Evolutionary conservation across 92 coral and sea anemone species (phyloP).

Genomic region (Parazoanthus atlanticus): DNA sequence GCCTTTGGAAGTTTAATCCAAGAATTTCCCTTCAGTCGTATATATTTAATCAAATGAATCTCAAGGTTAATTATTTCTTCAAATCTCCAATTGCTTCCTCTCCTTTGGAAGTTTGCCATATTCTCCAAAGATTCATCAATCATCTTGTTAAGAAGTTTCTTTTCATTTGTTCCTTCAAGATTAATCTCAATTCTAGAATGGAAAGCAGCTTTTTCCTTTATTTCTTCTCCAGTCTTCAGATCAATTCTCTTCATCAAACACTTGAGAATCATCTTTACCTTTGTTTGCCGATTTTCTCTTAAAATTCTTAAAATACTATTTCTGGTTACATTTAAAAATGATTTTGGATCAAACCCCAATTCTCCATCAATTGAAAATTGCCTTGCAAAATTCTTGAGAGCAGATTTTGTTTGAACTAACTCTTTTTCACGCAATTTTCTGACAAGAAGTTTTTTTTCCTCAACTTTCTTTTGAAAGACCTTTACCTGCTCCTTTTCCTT

Average conservation of each 20-base stretch:
- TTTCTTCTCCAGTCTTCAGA: conserved; percentile 7
- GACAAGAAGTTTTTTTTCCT: too few relatives aligned
- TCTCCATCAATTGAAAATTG: not conserved
- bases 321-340: too few relatives aligned
- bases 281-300: not conserved
- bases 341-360: not conserved
- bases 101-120: conserved; percentile 23
- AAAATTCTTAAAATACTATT: too few relatives aligned
- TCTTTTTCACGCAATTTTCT: too few relatives aligned
- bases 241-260: conserved; percentile 36
- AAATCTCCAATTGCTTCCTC: conserved; percentile 53
- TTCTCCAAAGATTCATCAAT: conserved; percentile 35
- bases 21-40: conserved; percentile 33
- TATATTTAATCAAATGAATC: conserved; percentile 12
- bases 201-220: too few relatives aligned
- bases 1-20: conserved; percentile 33
- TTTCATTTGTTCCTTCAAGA: conserved; percentile 13
- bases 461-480: too few relatives aligned
- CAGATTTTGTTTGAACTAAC: too few relatives aligned
- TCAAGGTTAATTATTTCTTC: conserved; percentile 19
- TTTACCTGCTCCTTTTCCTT: too few relatives aligned
- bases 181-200: not conserved
- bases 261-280: conserved; percentile 11
- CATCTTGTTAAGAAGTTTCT: too few relatives aligned
- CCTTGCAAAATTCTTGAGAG: too few relatives aligned